Conservation (phyloP, 1,140 invertebrate genomes). For the Heliconius eleuchia region DNA sequence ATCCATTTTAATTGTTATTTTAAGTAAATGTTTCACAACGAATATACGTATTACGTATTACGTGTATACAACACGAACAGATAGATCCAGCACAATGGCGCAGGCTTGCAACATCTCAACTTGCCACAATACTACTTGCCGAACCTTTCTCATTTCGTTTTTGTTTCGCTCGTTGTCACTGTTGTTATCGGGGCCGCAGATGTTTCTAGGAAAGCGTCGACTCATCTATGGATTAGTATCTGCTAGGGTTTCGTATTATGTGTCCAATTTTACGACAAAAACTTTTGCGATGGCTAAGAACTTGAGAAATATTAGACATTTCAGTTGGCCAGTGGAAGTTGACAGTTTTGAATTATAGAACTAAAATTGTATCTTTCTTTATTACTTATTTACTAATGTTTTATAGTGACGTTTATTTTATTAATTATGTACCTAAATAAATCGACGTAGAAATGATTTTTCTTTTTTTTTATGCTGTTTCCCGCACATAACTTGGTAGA, state of each 20-base stretch:
- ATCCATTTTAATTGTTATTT: background rate
- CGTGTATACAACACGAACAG: background rate
- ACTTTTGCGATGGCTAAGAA: background rate
- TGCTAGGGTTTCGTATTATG: conserved; percentile 59
- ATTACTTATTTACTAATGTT: too few species aligned
- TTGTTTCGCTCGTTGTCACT: conserved; percentile 62
- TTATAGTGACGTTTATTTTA: too few species aligned
- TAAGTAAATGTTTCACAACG: background rate
- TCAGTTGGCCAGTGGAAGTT: background rate
- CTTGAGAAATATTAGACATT: background rate
- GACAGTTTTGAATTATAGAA: background rate
- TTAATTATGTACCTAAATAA: too few species aligned
- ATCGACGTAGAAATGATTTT: too few species aligned
- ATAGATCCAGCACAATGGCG: conserved; percentile 21
- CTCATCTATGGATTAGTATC: conserved; percentile 72
- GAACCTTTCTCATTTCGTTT: conserved; percentile 77
- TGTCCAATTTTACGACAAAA: conserved; percentile 16
- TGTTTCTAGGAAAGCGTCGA: conserved; percentile 60
- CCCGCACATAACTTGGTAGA: too few species aligned
- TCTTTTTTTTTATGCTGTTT: too few species aligned
- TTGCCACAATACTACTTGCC: conserved; percentile 68
- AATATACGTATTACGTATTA: background rate
- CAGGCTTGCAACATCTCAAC: conserved; percentile 48
- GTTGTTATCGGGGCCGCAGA: conserved; percentile 59
- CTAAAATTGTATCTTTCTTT: too few species aligned